Conservation (phyloP, 1,140 invertebrate species). For the Contarinia nasturtii region DNA sequence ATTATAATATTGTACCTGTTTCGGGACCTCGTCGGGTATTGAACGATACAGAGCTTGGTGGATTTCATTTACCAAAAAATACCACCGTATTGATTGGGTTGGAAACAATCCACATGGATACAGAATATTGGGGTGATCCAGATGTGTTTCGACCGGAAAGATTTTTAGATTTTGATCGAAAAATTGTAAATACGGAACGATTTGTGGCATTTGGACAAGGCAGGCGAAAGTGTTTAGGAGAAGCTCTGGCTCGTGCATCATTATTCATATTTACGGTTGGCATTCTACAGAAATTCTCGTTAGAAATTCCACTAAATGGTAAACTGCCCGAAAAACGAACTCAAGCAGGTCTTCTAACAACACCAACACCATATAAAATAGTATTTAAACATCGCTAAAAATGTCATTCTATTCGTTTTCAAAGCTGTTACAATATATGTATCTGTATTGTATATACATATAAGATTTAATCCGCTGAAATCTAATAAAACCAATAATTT, state of each 20-base stretch:
- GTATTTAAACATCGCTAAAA: constrained; percentile 12
- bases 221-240: constrained; percentile 53
- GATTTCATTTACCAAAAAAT: constrained; percentile 46
- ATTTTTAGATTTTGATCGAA: constrained; percentile 28
- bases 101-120: constrained; percentile 40
- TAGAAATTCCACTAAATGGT: constrained; percentile 14
- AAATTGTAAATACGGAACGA: constrained; percentile 22
- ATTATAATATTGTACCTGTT: constrained; percentile 38
- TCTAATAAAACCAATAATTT: no score
- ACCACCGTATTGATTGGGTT: constrained; percentile 41
- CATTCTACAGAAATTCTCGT: constrained; percentile 38
- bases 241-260: constrained; percentile 48
- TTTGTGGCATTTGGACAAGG: constrained; percentile 50
- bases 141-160: constrained; percentile 50
- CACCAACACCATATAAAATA: constrained; percentile 22
- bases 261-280: constrained; percentile 52
- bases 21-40: constrained; percentile 45
- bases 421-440: no score
- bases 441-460: no score
- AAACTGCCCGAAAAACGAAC: constrained; percentile 12
- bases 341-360: constrained; percentile 19
- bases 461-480: no score
- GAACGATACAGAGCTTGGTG: constrained; percentile 32
- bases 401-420: neutral
- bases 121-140: constrained; percentile 42